Conservation (phyloP, 2,113 vertebrate species). For the Bungarus multicinctus region DNA sequence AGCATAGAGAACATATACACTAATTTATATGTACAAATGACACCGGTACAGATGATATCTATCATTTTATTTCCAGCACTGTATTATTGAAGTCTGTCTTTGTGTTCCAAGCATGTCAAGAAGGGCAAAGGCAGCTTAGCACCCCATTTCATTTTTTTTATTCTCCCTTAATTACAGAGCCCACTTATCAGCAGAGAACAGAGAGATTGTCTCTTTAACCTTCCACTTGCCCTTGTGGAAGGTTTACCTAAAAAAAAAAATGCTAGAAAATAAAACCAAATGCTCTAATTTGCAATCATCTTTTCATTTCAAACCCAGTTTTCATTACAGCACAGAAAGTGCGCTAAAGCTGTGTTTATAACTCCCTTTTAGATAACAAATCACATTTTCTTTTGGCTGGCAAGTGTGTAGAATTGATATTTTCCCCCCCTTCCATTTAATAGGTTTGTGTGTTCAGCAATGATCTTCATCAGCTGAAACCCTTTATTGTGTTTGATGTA, state of each 20-base stretch:
- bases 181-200: slow-evolving; percentile 58
- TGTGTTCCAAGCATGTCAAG: slow-evolving; percentile 49
- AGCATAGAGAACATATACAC: neutral
- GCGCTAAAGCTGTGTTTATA: slow-evolving; percentile 74
- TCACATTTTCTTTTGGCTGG: slow-evolving; percentile 77
- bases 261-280: slow-evolving; percentile 67
- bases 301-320: slow-evolving; percentile 67
- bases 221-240: slow-evolving; percentile 70
- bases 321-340: slow-evolving; percentile 73
- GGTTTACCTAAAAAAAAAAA: slow-evolving; percentile 70
- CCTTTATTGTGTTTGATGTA: slow-evolving; percentile 99
- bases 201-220: slow-evolving; percentile 45
- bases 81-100: slow-evolving; percentile 25
- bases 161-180: slow-evolving; percentile 67
- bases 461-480: slow-evolving; percentile 95
- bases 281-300: slow-evolving; percentile 73
- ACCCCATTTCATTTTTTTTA: slow-evolving; percentile 56
- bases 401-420: slow-evolving; percentile 76
- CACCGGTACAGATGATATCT: neutral
- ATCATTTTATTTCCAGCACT: neutral
- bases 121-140: slow-evolving; percentile 35
- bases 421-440: slow-evolving; percentile 72
- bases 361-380: slow-evolving; percentile 78
- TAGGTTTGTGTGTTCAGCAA: slow-evolving; percentile 87
- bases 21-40: neutral